Evolutionary conservation across 1,140 invertebrate species (phyloP), one percentile per base, ranked within the genome.

Genomic region (Lanistes nyassanus): DNA sequence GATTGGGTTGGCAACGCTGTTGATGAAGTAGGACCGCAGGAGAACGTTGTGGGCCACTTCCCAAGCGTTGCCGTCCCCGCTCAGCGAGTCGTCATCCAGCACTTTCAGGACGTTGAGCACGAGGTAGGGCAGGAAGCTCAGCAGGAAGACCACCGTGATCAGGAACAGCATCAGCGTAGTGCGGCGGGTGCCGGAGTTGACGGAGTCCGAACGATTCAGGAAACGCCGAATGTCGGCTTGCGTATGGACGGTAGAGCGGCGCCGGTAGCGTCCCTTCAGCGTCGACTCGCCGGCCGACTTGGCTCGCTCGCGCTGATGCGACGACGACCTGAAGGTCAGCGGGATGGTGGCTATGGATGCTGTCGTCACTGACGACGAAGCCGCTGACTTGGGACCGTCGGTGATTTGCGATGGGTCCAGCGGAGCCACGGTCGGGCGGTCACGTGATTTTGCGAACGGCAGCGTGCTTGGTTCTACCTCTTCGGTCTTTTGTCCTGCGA

Each of bases 1-100:
- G 26, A 84, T 78, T 19, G 82, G 79, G 72, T 84, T 83, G n/a
- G 77, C 80, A 37, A 78, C 78, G 73, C 79, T 82, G 76, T 83
- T 83, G 34, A 83, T 80, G 34, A 83, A 81, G 74, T 80, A 83
- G 6, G 81, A 78, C 62, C 82, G 76, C 2, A 83, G 56, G 26
- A 79, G 75, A 55, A 83, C 56, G 42, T 79, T 78, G 31, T 77
- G 67, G 0, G 74, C 70, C 34, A 79, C 29, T 29, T 47, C 69
- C 21, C 62, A 51, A 1, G 74, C 75, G 9, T 37, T 68, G 51
- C 74, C 68, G 26, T 69, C 19, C 9, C 77, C 73, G 37, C 76
- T 77, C 51, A 81, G 47, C 55, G 78, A 77, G 4, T 80, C 66
- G 6, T 47, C 29, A 39, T 74, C 77, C 70, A 72, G 58, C 74